A percentile compares a stretch with the other conserved stretches of the same genome.
Evolutionary conservation across 2,797 vertebrate species (phyloP).

Genomic region (Heterohyrax brucei): DNA sequence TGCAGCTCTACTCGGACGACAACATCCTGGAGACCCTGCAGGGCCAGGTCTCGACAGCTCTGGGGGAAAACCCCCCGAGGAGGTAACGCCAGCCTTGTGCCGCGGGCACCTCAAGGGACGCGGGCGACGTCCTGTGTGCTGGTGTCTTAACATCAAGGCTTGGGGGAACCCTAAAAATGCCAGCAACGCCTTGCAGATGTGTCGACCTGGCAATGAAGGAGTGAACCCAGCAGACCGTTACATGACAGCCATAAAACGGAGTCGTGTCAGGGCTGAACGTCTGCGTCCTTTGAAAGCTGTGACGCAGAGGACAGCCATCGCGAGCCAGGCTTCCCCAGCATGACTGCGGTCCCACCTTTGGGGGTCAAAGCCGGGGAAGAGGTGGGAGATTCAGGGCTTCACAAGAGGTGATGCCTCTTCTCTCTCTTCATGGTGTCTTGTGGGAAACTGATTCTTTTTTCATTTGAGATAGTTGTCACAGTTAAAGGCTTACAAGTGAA

Average conservation of each 20-base stretch:
- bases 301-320: too few species aligned
- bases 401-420: background rate
- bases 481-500: constrained; percentile 40
- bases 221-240: constrained; percentile 2
- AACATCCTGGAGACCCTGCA: constrained; percentile 93
- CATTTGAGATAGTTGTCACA: constrained; percentile 57
- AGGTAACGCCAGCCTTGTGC: constrained; percentile 89
- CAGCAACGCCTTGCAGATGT: constrained; percentile 32
- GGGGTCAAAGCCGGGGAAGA: constrained; percentile 42
- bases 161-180: background rate
- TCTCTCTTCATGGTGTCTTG: constrained; percentile 18
- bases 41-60: constrained; percentile 93
- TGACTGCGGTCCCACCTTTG: background rate
- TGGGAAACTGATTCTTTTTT: background rate
- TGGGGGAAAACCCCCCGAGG: constrained; percentile 90
- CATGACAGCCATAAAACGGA: background rate
- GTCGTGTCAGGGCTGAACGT: background rate
- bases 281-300: constrained; percentile 22
- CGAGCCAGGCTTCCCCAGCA: background rate
- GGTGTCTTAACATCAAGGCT: background rate
- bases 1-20: constrained; percentile 94
- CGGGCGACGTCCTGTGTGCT: constrained; percentile 34
- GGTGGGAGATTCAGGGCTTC: background rate
- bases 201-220: constrained; percentile 4
- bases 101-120: constrained; percentile 68